Percentiles rank a stretch among this genome's conserved stretches.
Evolutionary conservation across 2,888 invertebrate genomes (phyloP).

Genomic region (Monopis laevigella): DNA sequence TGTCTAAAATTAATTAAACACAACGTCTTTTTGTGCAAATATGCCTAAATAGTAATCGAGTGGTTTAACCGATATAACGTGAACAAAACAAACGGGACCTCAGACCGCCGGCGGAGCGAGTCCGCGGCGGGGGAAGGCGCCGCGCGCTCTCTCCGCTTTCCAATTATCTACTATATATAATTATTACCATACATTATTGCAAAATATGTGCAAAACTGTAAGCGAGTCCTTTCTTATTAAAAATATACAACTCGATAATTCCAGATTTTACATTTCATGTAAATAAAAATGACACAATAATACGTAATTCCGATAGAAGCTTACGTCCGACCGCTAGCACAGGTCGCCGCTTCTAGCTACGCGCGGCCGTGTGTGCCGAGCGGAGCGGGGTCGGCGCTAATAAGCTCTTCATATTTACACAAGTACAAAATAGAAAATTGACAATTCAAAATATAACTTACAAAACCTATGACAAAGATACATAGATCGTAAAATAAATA

Average conservation of each 20-base stretch:
- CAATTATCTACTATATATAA: no score
- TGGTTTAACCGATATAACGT: constrained; percentile 53
- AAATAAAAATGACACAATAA: constrained; percentile 53
- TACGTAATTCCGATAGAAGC: constrained; percentile 38
- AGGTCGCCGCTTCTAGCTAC: constrained; percentile 61
- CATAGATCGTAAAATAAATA: no score
- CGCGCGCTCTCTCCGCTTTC: constrained; percentile 16
- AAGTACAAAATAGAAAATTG: constrained; percentile 63
- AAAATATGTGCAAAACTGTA: constrained; percentile 64
- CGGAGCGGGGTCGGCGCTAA: constrained; percentile 50
- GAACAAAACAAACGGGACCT: constrained; percentile 17
- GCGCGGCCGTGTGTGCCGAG: constrained; percentile 53
- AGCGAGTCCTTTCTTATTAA: constrained; percentile 56
- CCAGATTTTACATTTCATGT: constrained; percentile 38
- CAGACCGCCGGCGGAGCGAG: constrained; percentile 26
- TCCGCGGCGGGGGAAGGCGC: constrained; percentile 37
- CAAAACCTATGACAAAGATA: constrained; percentile 25
- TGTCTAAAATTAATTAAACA: constrained; percentile 69
- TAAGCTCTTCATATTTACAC: constrained; percentile 65
- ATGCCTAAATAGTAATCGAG: constrained; percentile 62
- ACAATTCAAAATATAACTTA: constrained; percentile 62
- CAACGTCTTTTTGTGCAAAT: constrained; percentile 68
- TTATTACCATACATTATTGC: constrained; percentile 58
- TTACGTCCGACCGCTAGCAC: constrained; percentile 29
- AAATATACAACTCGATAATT: constrained; percentile 50